phyloP scores from a whole-genome alignment of 2,113 vertebrate species.

The Haemorhous mexicanus region DNA sequence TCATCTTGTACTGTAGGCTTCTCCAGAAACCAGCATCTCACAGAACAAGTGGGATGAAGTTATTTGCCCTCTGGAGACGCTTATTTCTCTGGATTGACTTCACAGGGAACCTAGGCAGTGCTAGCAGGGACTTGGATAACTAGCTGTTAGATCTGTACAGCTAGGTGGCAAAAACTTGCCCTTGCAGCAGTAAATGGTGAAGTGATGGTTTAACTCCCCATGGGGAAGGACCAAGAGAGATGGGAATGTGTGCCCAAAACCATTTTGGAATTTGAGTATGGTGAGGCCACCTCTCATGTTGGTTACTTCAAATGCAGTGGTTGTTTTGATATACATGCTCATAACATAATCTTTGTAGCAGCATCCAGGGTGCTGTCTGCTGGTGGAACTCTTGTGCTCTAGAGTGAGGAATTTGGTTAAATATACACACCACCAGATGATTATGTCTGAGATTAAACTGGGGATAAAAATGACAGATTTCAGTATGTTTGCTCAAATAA shows the following conservation, averaged over 20 bases:
- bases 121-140: slow-evolving; percentile 36
- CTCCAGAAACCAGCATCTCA: not conserved
- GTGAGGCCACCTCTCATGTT: not conserved
- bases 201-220: not conserved
- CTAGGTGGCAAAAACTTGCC: slow-evolving; percentile 11
- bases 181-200: not conserved
- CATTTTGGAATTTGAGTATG: not conserved
- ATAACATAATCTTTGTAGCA: not conserved
- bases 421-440: not conserved
- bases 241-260: not conserved
- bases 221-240: not conserved
- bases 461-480: not conserved
- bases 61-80: slow-evolving; percentile 55
- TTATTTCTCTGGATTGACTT: slow-evolving; percentile 58
- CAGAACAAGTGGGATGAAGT: slow-evolving; percentile 42
- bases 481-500: not conserved
- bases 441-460: not conserved
- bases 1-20: not conserved
- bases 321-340: slow-evolving; percentile 33
- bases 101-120: slow-evolving; percentile 32
- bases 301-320: slow-evolving; percentile 33
- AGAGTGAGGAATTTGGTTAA: not conserved
- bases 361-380: not conserved
- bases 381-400: not conserved
- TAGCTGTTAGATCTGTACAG: slow-evolving; percentile 30